Conservation (phyloP, 2,113 vertebrate genomes). For the Aegotheles bennettii region DNA sequence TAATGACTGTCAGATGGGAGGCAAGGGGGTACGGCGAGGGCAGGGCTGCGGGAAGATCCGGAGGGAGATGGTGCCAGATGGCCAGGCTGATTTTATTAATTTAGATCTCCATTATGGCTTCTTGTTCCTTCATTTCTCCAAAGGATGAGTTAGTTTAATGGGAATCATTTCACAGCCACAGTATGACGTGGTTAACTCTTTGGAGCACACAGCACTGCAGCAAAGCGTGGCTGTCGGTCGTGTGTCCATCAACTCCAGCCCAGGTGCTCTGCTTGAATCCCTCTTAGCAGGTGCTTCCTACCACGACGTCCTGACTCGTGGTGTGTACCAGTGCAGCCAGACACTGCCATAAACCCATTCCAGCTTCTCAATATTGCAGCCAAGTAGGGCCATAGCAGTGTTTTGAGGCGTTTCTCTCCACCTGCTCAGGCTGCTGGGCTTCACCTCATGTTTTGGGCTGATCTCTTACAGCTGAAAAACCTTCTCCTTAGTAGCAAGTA, state of each 20-base stretch:
- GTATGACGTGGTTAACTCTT: background rate
- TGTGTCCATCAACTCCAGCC: background rate
- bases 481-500: background rate
- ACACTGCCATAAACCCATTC: accelerated
- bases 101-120: slow-evolving; percentile 18
- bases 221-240: accelerated
- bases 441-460: accelerated
- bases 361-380: background rate
- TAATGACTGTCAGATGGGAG: slow-evolving; percentile 47
- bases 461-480: background rate
- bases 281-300: background rate
- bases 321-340: background rate
- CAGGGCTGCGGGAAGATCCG: background rate
- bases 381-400: accelerated
- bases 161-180: background rate
- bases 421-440: background rate
- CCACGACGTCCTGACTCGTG: background rate
- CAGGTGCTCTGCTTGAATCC: background rate
- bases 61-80: slow-evolving; percentile 58
- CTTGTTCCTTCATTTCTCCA: slow-evolving; percentile 4
- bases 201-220: accelerated
- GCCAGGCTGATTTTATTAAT: slow-evolving; percentile 58
- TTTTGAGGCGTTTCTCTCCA: background rate
- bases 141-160: background rate
- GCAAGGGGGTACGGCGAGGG: background rate